phyloP scores from a whole-genome alignment of 1,140 invertebrate genomes.

The Aphis craccivora region DNA sequence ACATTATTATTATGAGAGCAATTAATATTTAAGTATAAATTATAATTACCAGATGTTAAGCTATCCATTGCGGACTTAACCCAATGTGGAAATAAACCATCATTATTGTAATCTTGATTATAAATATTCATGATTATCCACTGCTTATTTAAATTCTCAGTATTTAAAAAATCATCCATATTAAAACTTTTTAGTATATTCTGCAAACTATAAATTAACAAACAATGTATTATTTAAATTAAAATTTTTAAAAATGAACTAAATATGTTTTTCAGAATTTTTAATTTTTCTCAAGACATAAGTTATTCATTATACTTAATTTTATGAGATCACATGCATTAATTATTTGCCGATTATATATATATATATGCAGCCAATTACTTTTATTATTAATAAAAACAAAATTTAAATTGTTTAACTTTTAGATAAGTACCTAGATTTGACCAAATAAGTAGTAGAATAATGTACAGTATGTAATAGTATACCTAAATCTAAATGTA shows the following conservation, averaged over 20 bases:
- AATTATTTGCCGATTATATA: too few species aligned
- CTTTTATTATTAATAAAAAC: too few species aligned
- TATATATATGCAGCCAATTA: too few species aligned
- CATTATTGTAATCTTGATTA: slow-evolving; percentile 40
- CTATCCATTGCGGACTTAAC: slow-evolving; percentile 53
- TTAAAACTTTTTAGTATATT: slow-evolving; percentile 49
- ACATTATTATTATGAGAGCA: not conserved
- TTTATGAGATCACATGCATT: too few species aligned
- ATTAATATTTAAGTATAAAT: not conserved
- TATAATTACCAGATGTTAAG: slow-evolving; percentile 35
- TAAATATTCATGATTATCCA: slow-evolving; percentile 56
- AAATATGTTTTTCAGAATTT: not conserved
- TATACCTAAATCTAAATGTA: not conserved
- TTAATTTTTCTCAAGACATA: not conserved
- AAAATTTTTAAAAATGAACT: not conserved
- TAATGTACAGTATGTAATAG: not conserved
- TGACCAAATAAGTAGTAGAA: not conserved
- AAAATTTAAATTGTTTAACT: not conserved
- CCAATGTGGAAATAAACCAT: slow-evolving; percentile 51
- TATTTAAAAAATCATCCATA: slow-evolving; percentile 53
- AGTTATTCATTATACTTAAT: too few species aligned
- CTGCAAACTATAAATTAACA: slow-evolving; percentile 25
- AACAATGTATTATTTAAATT: not conserved
- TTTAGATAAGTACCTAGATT: not conserved
- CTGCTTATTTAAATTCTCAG: slow-evolving; percentile 52